phyloP scores from a whole-genome alignment of 1,140 invertebrate species.

The Cryptotermes secundus region DNA sequence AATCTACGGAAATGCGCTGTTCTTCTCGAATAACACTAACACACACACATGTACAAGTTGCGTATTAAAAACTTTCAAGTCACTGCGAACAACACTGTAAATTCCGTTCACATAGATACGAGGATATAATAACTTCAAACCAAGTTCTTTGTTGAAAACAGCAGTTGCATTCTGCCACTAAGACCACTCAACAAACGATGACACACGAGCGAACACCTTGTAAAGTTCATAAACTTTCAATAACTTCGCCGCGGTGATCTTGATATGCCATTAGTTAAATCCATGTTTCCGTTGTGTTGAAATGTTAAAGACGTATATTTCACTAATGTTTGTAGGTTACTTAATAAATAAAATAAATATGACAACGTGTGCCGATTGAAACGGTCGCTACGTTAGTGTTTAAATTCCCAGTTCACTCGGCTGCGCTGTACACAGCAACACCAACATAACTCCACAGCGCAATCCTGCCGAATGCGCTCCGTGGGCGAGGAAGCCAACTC shows the following conservation, averaged over 20 bases:
- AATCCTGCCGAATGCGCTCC: neutral
- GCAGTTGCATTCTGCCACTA: neutral
- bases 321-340: neutral
- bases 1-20: neutral
- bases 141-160: neutral
- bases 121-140: neutral
- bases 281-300: neutral
- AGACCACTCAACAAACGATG: neutral
- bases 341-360: neutral
- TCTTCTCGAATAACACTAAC: neutral
- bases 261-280: neutral
- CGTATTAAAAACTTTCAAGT: neutral
- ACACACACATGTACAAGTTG: neutral
- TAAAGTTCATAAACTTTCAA: neutral
- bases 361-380: neutral
- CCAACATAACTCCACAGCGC: neutral
- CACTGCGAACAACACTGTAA: neutral
- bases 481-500: neutral
- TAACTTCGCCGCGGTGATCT: neutral
- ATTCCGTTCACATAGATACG: neutral
- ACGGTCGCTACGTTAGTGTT: neutral
- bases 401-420: neutral
- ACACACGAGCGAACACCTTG: neutral
- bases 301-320: neutral
- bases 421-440: neutral